These are phyloP conservation scores for Drosophila neonasuta DNA, from an alignment of 2,888 invertebrate species.

Conservation along the genomic window DNA sequence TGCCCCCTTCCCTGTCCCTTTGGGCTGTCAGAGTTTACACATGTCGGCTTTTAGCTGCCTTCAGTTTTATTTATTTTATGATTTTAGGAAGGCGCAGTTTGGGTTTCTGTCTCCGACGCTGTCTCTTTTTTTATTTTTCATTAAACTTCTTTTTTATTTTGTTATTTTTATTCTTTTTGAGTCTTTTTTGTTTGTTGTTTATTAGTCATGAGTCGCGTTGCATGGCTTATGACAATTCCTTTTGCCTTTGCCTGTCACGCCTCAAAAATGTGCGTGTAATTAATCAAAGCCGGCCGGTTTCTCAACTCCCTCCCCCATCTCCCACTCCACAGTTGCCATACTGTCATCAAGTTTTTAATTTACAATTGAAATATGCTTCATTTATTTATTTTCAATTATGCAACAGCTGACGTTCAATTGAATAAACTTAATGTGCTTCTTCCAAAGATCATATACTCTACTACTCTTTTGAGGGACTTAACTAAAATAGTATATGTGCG, in stretches of 20 bases:
- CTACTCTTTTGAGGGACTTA: too few relatives aligned
- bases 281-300: constrained; percentile 47
- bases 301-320: neutral
- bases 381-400: neutral
- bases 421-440: neutral
- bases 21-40: constrained; percentile 65
- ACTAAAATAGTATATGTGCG: too few relatives aligned
- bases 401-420: neutral
- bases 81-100: constrained; percentile 58
- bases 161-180: neutral
- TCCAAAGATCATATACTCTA: neutral
- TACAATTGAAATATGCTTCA: neutral
- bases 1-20: constrained; percentile 5
- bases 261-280: constrained; percentile 53
- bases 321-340: neutral
- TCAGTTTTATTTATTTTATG: constrained; percentile 56
- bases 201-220: constrained; percentile 58
- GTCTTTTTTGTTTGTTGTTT: constrained; percentile 29
- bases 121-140: constrained; percentile 2
- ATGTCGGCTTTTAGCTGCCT: constrained; percentile 59
- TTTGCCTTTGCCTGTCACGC: constrained; percentile 45
- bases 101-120: constrained; percentile 11
- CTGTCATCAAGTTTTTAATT: neutral
- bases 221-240: constrained; percentile 55
- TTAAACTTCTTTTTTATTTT: neutral